phyloP scores from a whole-genome alignment of 2,113 vertebrate genomes.

The Bothrops jararaca region DNA sequence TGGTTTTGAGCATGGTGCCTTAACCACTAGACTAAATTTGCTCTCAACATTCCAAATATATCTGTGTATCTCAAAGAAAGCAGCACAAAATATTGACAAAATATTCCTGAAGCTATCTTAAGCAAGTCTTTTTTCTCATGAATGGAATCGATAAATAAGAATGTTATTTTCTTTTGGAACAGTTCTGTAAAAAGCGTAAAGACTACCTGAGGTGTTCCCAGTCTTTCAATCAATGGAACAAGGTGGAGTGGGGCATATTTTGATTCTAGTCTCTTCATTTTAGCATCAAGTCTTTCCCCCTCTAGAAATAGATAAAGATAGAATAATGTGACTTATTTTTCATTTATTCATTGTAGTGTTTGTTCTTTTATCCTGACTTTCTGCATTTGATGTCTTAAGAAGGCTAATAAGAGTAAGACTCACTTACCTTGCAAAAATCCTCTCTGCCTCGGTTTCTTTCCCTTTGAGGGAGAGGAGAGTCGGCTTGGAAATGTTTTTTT shows the following conservation, averaged over 20 bases:
- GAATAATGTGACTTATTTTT: not conserved
- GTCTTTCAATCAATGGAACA: constrained; percentile 83
- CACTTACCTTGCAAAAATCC: no score
- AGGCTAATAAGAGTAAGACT: not conserved
- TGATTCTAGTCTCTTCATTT: constrained; percentile 87
- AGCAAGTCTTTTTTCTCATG: no score
- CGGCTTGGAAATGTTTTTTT: no score
- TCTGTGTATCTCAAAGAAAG: not conserved
- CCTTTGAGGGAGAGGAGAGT: no score
- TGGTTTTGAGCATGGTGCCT: not conserved
- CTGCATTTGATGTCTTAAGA: not conserved
- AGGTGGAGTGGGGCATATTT: constrained; percentile 85
- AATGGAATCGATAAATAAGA: not conserved
- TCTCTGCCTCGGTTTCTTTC: no score
- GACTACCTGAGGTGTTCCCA: constrained; percentile 85
- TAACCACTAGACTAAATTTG: not conserved
- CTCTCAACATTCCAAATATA: not conserved
- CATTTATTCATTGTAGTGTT: not conserved
- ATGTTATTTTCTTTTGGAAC: not conserved
- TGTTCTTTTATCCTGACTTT: not conserved
- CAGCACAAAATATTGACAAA: not conserved
- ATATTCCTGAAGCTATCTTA: not conserved
- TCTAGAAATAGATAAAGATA: constrained; percentile 64
- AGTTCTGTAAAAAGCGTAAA: not conserved
- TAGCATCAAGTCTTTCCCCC: constrained; percentile 86